These are phyloP conservation scores for Euura lappo DNA, from an alignment of 1,140 invertebrate genomes.

Conservation along the genomic window DNA sequence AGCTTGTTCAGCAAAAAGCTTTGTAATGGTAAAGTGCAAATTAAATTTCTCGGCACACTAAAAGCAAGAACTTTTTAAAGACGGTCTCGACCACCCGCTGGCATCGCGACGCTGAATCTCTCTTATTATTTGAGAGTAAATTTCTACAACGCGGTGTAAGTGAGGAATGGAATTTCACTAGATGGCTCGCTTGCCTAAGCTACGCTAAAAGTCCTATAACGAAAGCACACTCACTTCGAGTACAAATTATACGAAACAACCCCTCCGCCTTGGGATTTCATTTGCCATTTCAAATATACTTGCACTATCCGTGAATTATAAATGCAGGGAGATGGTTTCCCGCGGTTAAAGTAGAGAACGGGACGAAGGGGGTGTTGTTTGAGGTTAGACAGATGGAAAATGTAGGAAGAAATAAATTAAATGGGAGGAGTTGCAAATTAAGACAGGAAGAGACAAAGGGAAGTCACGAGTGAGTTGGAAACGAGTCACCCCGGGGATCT, in stretches of 20 bases:
- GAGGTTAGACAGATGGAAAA: slow-evolving; percentile 13
- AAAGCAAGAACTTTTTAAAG: slow-evolving; percentile 12
- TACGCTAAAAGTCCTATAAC: not conserved
- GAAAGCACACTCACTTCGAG: not conserved
- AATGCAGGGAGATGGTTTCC: not conserved
- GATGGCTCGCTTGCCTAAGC: not conserved
- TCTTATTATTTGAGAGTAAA: slow-evolving; percentile 9
- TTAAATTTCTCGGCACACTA: slow-evolving; percentile 10
- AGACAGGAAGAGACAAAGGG: slow-evolving; percentile 16
- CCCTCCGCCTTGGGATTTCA: not conserved
- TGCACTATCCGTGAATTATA: not conserved
- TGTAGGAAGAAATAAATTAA: slow-evolving; percentile 14
- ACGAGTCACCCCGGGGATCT: slow-evolving; percentile 9
- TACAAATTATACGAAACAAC: not conserved
- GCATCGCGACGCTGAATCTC: not conserved
- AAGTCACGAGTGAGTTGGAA: slow-evolving; percentile 15
- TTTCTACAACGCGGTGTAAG: not conserved
- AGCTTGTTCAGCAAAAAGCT: slow-evolving; percentile 16
- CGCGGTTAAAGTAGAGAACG: not conserved
- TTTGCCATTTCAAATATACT: not conserved
- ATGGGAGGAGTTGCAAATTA: slow-evolving; percentile 11
- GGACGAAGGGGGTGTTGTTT: slow-evolving; percentile 4
- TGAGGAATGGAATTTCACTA: not conserved
- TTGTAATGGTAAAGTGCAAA: slow-evolving; percentile 15
- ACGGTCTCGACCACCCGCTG: not conserved